These are phyloP conservation scores for Aphelocoma coerulescens DNA, from an alignment of 2,113 vertebrate species.

Conservation along the genomic window DNA sequence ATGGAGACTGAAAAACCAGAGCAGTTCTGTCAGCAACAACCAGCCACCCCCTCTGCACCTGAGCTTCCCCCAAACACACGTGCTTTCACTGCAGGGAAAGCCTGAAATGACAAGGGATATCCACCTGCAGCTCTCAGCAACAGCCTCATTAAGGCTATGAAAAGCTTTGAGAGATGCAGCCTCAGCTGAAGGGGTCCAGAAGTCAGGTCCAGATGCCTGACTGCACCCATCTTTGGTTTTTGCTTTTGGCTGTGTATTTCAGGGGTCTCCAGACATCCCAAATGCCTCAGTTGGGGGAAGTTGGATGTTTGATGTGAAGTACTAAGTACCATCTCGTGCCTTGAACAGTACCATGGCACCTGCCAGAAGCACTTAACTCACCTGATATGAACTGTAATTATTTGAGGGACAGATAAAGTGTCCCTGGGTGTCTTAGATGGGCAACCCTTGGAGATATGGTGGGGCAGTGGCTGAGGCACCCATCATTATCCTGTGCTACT, in stretches of 20 bases:
- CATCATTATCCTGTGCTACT: not conserved
- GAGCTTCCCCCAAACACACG: not conserved
- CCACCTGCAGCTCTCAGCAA: not conserved
- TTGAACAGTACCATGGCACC: not conserved
- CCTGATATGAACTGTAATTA: not conserved
- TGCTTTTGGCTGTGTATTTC: not conserved
- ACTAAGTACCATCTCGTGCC: not conserved
- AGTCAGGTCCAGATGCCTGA: not conserved
- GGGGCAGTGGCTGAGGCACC: not conserved
- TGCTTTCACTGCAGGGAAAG: not conserved
- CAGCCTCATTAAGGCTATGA: not conserved
- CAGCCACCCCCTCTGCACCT: not conserved
- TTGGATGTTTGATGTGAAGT: not conserved
- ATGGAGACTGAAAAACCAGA: not conserved
- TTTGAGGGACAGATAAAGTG: not conserved
- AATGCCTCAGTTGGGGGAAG: not conserved
- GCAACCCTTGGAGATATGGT: accelerated
- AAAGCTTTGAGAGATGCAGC: not conserved
- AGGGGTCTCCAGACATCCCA: not conserved
- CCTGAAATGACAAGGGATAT: not conserved
- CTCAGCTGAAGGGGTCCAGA: not conserved
- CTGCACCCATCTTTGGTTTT: not conserved
- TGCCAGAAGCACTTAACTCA: not conserved
- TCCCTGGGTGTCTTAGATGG: not conserved
- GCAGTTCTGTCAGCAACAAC: not conserved